phyloP scores from a whole-genome alignment of 35 echinoderm and acorn worm genomes.

The Apostichopus californicus region DNA sequence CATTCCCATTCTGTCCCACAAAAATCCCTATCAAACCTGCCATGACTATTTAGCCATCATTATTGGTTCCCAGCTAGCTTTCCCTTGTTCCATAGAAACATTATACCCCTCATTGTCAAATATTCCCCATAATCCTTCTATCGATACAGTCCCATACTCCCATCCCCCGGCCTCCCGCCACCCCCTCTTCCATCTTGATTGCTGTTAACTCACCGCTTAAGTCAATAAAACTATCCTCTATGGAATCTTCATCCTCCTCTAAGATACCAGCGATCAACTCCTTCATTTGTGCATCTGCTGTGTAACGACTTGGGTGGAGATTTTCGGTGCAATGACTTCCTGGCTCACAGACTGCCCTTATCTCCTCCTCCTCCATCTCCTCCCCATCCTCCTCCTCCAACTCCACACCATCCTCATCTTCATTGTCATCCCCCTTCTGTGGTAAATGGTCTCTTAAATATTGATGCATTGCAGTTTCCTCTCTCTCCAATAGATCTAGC shows the following conservation, averaged over 20 bases:
- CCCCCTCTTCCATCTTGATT: too few relatives aligned
- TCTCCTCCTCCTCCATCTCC: neutral
- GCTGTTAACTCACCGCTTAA: neutral
- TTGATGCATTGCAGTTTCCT: neutral
- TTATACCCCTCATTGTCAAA: too few relatives aligned
- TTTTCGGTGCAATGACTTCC: neutral
- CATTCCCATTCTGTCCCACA: too few relatives aligned
- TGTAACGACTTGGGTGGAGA: neutral
- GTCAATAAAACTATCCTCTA: conserved; percentile 14
- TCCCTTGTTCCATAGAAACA: too few relatives aligned
- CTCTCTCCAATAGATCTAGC: neutral
- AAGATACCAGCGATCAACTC: neutral
- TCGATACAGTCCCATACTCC: too few relatives aligned
- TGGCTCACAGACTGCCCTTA: neutral
- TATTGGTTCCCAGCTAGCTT: too few relatives aligned
- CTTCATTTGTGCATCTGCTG: neutral
- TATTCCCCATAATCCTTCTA: too few relatives aligned
- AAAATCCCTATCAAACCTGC: too few relatives aligned
- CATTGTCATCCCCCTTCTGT: too few relatives aligned
- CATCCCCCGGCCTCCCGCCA: too few relatives aligned
- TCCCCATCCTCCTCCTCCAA: neutral
- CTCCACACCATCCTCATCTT: neutral
- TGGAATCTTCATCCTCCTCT: neutral
- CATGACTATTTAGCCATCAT: too few relatives aligned
- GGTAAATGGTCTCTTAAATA: neutral